phyloP scores from a whole-genome alignment of 2,888 invertebrate species.

The Salpingus planirostris region DNA sequence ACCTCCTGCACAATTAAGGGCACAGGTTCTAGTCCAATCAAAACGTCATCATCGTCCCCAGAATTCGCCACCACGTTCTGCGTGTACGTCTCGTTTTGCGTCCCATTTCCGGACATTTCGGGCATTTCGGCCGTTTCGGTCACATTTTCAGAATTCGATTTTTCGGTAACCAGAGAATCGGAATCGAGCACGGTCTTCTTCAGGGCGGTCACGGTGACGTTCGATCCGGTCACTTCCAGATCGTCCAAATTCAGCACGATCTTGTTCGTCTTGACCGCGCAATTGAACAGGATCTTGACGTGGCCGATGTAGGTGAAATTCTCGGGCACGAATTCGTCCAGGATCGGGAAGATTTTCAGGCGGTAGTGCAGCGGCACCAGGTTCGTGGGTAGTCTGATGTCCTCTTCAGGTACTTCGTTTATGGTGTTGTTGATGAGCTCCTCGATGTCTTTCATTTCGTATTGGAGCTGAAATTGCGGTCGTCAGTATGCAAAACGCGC shows the following conservation, averaged over 20 bases:
- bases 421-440: conserved; percentile 33
- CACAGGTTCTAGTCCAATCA: conserved; percentile 7
- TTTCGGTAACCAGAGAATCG: conserved; percentile 8
- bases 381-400: conserved; percentile 28
- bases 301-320: conserved; percentile 36
- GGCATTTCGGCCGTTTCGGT: conserved; percentile 3
- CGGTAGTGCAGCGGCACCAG: conserved; percentile 31
- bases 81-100: conserved; percentile 8
- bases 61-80: conserved; percentile 8
- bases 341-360: conserved; percentile 32
- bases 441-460: conserved; percentile 32
- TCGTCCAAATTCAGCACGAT: conserved; percentile 34
- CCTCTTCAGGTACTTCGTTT: conserved; percentile 26
- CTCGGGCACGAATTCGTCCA: conserved; percentile 27
- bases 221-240: conserved; percentile 25
- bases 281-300: conserved; percentile 31
- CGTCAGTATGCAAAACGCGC: too few species aligned
- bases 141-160: too few species aligned
- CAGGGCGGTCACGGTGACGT: conserved; percentile 23
- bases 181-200: conserved; percentile 12
- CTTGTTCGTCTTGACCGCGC: conserved; percentile 28
- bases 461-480: conserved; percentile 26
- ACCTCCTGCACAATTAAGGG: conserved; percentile 27
- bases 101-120: conserved; percentile 5
- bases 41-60: conserved; percentile 4